Evolutionary conservation across 2,888 invertebrate species (phyloP).

Genomic region (Eulithis prunata): DNA sequence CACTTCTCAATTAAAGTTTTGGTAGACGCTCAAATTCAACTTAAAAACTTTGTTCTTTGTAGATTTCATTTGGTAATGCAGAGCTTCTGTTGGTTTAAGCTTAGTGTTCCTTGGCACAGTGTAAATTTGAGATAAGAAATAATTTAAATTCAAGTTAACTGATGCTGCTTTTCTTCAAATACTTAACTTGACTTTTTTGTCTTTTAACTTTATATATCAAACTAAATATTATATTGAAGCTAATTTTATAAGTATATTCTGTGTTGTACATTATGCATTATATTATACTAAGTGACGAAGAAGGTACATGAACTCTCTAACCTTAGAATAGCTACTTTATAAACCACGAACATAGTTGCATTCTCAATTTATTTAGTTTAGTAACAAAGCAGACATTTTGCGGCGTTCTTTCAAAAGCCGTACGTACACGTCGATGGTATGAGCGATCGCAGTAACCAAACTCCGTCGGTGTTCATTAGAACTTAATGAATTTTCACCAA

Average conservation of each 20-base stretch:
- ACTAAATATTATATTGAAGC: too few species aligned
- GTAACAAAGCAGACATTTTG: constrained; percentile 54
- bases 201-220: too few species aligned
- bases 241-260: too few species aligned
- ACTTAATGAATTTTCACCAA: constrained; percentile 81
- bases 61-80: constrained; percentile 37
- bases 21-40: constrained; percentile 39
- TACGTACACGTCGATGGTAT: constrained; percentile 48
- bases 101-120: constrained; percentile 7
- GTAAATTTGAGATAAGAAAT: too few species aligned
- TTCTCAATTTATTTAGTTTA: constrained; percentile 38
- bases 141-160: too few species aligned
- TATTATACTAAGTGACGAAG: too few species aligned
- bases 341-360: constrained; percentile 30
- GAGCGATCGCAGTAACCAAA: constrained; percentile 61
- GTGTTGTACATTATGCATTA: too few species aligned
- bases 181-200: too few species aligned
- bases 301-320: background rate
- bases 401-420: constrained; percentile 55
- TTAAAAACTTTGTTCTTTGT: constrained; percentile 41
- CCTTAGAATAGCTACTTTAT: constrained; percentile 10
- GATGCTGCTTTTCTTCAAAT: too few species aligned
- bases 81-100: constrained; percentile 26
- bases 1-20: constrained; percentile 42
- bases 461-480: constrained; percentile 81